phyloP scores from a whole-genome alignment of 2,888 invertebrate genomes.

The Tryphoninae sp. region DNA sequence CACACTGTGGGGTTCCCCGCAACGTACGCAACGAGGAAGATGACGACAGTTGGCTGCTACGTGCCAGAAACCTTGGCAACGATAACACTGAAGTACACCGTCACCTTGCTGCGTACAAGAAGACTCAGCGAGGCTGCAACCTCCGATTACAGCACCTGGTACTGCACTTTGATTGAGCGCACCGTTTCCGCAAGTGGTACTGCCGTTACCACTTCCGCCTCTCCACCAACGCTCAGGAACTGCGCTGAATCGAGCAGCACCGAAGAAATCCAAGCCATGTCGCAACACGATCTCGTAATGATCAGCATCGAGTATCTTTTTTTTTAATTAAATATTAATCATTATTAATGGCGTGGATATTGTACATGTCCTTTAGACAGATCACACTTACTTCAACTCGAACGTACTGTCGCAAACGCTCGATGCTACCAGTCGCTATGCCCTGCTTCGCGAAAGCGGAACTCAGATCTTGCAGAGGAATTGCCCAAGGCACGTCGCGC shows the following conservation, averaged over 20 bases:
- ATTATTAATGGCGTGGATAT: background rate
- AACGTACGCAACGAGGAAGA: constrained; percentile 82
- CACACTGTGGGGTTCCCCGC: constrained; percentile 83
- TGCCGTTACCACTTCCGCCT: constrained; percentile 50
- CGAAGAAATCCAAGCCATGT: constrained; percentile 82
- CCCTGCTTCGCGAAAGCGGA: constrained; percentile 81
- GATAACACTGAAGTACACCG: constrained; percentile 82
- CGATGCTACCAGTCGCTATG: constrained; percentile 79
- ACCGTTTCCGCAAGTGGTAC: constrained; percentile 58
- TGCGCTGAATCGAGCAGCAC: constrained; percentile 80
- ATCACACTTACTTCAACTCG: constrained; percentile 79
- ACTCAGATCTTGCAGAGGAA: constrained; percentile 81
- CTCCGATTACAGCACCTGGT: constrained; percentile 44
- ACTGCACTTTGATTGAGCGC: constrained; percentile 55
- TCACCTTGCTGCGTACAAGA: constrained; percentile 76
- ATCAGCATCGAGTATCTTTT: constrained; percentile 78
- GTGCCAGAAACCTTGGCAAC: constrained; percentile 84
- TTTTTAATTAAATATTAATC: background rate
- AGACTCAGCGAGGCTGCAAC: constrained; percentile 49
- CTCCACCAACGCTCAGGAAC: constrained; percentile 80
- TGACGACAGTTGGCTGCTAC: constrained; percentile 82
- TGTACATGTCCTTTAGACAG: background rate
- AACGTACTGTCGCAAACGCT: constrained; percentile 79
- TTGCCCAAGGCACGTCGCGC: constrained; percentile 82
- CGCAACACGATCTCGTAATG: constrained; percentile 81